Evolutionary conservation across 2,888 invertebrate species (phyloP).

Genomic region (Candidula unifasciata): DNA sequence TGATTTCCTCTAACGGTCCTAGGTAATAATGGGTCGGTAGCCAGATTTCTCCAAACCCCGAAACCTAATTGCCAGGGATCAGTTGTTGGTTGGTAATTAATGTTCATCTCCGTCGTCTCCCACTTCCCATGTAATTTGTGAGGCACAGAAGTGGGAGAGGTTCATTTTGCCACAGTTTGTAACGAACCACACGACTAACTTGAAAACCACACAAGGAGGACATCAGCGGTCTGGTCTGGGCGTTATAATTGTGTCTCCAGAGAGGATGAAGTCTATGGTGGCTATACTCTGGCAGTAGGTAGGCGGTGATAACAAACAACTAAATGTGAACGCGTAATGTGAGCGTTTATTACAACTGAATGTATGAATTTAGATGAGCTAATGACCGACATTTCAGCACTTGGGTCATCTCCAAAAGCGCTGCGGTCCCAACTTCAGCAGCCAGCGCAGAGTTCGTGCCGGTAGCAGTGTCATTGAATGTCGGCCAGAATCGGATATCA

Average conservation of each 20-base stretch:
- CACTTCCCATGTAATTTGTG: neutral
- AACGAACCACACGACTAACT: neutral
- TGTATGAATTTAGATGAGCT: neutral
- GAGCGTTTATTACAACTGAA: neutral
- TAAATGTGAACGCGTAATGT: too few species aligned
- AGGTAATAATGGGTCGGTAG: neutral
- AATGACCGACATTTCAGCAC: too few species aligned
- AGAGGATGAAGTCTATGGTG: neutral
- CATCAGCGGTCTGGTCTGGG: neutral
- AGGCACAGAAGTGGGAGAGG: neutral
- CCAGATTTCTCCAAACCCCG: neutral
- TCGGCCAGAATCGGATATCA: too few species aligned
- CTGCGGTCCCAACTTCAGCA: too few species aligned
- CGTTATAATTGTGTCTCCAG: neutral
- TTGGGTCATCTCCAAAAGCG: too few species aligned
- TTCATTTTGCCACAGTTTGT: neutral
- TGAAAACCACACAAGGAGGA: neutral
- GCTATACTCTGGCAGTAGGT: neutral
- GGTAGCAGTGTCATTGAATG: too few species aligned
- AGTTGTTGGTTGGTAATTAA: neutral
- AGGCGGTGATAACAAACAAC: too few species aligned
- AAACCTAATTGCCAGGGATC: neutral
- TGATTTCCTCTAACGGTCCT: too few species aligned
- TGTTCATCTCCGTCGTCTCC: neutral
- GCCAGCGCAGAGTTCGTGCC: too few species aligned